phyloP scores from a whole-genome alignment of 2,797 vertebrate species.

The Apodemus agrarius region DNA sequence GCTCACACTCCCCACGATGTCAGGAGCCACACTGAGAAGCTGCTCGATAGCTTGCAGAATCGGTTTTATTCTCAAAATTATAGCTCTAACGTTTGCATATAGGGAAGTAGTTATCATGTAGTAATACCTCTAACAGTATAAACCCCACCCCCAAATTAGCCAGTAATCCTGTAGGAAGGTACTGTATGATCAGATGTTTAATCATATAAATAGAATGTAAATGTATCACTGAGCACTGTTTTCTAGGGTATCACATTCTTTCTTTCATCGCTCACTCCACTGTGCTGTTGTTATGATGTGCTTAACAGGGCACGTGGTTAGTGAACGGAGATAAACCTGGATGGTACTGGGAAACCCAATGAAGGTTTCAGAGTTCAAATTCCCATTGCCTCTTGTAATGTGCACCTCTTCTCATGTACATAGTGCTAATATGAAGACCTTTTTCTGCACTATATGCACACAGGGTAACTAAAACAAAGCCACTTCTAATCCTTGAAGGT shows the following conservation, averaged over 20 bases:
- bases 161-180: slow-evolving; percentile 90
- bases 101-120: slow-evolving; percentile 93
- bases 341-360: slow-evolving; percentile 85
- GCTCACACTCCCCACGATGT: slow-evolving; percentile 84
- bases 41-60: slow-evolving; percentile 90
- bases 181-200: slow-evolving; percentile 91
- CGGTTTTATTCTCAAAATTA: slow-evolving; percentile 92
- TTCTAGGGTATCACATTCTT: slow-evolving; percentile 87
- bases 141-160: slow-evolving; percentile 84
- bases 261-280: slow-evolving; percentile 89
- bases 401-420: slow-evolving; percentile 73
- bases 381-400: slow-evolving; percentile 79
- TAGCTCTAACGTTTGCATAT: slow-evolving; percentile 93
- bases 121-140: slow-evolving; percentile 88
- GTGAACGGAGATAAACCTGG: slow-evolving; percentile 94
- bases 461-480: slow-evolving; percentile 86
- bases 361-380: slow-evolving; percentile 77
- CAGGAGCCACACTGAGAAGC: slow-evolving; percentile 87
- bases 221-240: slow-evolving; percentile 87
- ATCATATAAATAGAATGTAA: slow-evolving; percentile 91
- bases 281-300: slow-evolving; percentile 93
- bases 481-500: slow-evolving; percentile 86
- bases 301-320: slow-evolving; percentile 91
- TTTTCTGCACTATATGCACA: slow-evolving; percentile 82
- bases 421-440: slow-evolving; percentile 77